Evolutionary conservation across 2,888 invertebrate genomes (phyloP).

Genomic region (Drosophila robusta): DNA sequence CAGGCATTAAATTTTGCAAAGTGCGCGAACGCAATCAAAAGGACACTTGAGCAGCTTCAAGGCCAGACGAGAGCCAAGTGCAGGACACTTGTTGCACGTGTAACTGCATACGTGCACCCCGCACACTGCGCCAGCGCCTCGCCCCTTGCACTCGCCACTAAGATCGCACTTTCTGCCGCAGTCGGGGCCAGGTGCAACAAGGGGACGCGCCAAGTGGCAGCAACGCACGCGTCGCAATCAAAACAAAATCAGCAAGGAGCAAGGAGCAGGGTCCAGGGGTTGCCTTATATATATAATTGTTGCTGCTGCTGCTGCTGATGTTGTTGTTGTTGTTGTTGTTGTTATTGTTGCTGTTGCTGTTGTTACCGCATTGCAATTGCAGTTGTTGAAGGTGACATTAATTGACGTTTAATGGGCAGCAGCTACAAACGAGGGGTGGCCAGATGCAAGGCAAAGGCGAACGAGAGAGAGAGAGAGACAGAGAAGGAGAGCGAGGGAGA

Average conservation of each 20-base stretch:
- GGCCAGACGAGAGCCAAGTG: constrained; percentile 18
- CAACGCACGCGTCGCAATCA: constrained; percentile 74
- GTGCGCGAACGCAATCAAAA: too few species aligned
- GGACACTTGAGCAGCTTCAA: constrained; percentile 8
- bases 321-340: neutral
- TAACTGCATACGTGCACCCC: constrained; percentile 17
- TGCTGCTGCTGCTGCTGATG: neutral
- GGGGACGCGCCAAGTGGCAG: constrained; percentile 17
- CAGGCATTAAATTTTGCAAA: too few species aligned
- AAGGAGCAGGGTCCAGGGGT: constrained; percentile 19
- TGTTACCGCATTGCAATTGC: constrained; percentile 62
- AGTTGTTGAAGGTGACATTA: constrained; percentile 78
- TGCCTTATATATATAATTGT: constrained; percentile 5
- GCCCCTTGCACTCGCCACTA: neutral
- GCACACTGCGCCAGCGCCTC: neutral
- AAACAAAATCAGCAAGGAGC: constrained; percentile 55
- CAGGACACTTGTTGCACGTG: constrained; percentile 65
- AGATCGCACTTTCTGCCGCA: neutral
- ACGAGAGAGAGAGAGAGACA: neutral
- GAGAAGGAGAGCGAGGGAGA: neutral
- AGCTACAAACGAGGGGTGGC: constrained; percentile 26
- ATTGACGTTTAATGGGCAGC: constrained; percentile 71
- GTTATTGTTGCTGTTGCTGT: neutral
- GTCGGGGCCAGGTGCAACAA: constrained; percentile 8
- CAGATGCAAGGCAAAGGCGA: constrained; percentile 3